Evolutionary conservation across 2,797 vertebrate genomes (phyloP).

Genomic region (Megalops cyprinoides): DNA sequence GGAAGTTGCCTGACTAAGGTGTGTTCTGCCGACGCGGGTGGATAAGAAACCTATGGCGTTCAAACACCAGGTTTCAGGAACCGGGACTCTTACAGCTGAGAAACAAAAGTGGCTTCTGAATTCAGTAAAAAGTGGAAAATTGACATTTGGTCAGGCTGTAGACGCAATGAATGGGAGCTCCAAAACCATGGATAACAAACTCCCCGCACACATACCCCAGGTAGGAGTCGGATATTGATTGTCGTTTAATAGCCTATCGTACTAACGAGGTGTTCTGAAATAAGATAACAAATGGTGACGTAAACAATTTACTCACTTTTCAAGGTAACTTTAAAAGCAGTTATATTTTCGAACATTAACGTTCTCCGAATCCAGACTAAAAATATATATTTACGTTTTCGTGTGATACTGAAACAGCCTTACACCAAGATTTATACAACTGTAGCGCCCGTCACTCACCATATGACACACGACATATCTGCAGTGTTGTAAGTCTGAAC

Average conservation of each 20-base stretch:
- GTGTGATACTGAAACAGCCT: no score
- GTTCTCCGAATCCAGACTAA: no score
- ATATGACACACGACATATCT: no score
- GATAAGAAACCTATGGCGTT: not conserved
- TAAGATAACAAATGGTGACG: not conserved
- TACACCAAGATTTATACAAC: no score
- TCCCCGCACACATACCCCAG: conserved; percentile 59
- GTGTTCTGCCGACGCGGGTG: not conserved
- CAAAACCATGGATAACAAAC: conserved; percentile 46
- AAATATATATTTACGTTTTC: no score
- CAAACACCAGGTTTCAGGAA: not conserved
- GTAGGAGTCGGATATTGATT: conserved; percentile 55
- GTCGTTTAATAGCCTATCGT: not conserved
- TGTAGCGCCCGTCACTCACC: no score
- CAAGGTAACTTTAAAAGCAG: no score
- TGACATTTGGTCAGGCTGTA: conserved; percentile 7
- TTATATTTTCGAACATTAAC: no score
- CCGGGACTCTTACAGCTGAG: not conserved
- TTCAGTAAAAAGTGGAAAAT: not conserved
- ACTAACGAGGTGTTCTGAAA: not conserved
- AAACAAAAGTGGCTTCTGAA: not conserved
- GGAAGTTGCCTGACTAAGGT: conserved; percentile 28
- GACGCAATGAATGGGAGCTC: conserved; percentile 16
- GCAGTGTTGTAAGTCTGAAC: no score
- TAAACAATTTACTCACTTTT: no score